These are phyloP conservation scores for Arge pagana DNA, from an alignment of 2,888 invertebrate species.

Conservation along the genomic window DNA sequence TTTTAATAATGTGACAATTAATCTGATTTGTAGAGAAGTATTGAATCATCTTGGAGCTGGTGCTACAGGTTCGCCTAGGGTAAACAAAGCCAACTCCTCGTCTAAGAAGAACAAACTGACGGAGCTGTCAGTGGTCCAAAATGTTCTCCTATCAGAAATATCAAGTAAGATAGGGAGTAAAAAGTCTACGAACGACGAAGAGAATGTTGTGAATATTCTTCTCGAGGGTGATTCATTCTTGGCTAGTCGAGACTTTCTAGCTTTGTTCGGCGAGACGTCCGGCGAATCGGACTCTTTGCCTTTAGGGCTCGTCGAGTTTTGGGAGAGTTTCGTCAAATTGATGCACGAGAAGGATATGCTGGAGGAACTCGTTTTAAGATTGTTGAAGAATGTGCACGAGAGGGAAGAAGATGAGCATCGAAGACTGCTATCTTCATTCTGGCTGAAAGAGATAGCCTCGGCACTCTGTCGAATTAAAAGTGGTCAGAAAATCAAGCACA, in stretches of 20 bases:
- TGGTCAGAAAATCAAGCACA: slow-evolving; percentile 39
- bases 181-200: slow-evolving; percentile 38
- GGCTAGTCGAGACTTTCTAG: slow-evolving; percentile 41
- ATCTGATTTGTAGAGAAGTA: slow-evolving; percentile 32
- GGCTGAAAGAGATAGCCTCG: slow-evolving; percentile 61
- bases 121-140: too few relatives aligned
- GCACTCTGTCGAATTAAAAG: slow-evolving; percentile 58
- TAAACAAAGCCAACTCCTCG: too few relatives aligned
- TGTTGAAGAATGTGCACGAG: slow-evolving; percentile 58
- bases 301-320: slow-evolving; percentile 50
- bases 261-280: slow-evolving; percentile 35
- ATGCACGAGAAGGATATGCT: slow-evolving; percentile 62
- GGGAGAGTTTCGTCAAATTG: slow-evolving; percentile 63
- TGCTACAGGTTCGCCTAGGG: too few relatives aligned
- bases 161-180: slow-evolving; percentile 39
- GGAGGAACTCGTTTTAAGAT: slow-evolving; percentile 58
- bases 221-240: slow-evolving; percentile 49
- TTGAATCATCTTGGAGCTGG: slow-evolving; percentile 35
- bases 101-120: too few relatives aligned
- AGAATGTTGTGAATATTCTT: slow-evolving; percentile 43
- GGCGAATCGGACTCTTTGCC: slow-evolving; percentile 39
- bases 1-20: slow-evolving; percentile 8
- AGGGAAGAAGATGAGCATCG: slow-evolving; percentile 47
- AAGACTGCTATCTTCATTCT: slow-evolving; percentile 60
- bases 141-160: slow-evolving; percentile 43